Conservation (phyloP, 2,113 vertebrate species). For the Trinectes maculatus region DNA sequence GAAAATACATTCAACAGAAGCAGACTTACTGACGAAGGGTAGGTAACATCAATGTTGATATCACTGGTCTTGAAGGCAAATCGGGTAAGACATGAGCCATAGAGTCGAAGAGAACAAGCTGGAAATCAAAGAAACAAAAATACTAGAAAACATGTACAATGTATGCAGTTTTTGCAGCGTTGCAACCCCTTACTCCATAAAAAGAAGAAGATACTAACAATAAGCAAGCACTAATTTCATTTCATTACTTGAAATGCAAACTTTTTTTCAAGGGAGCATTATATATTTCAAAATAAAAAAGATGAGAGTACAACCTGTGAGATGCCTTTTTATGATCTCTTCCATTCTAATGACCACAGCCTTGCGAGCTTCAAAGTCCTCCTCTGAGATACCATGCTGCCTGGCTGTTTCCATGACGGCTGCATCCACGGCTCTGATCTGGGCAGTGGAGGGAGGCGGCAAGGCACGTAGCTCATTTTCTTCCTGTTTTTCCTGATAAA, state of each 20-base stretch:
- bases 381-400: constrained; percentile 91
- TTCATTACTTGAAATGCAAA: neutral
- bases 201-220: no score
- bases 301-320: constrained; percentile 84
- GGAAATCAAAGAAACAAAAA: constrained; percentile 25
- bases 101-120: constrained; percentile 94
- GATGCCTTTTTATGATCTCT: constrained; percentile 86
- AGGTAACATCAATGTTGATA: constrained; percentile 94
- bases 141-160: neutral
- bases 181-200: no score
- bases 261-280: neutral
- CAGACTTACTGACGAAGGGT: constrained; percentile 88
- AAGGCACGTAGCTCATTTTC: constrained; percentile 94
- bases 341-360: constrained; percentile 90
- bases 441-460: constrained; percentile 85
- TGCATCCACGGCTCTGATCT: constrained; percentile 88
- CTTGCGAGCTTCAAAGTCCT: constrained; percentile 88
- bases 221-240: neutral
- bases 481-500: constrained; percentile 93
- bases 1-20: neutral
- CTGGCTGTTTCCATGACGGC: constrained; percentile 85
- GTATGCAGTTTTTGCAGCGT: neutral
- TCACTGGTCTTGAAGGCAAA: constrained; percentile 97
- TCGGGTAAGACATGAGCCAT: constrained; percentile 93
- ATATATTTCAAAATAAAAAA: neutral